Base-by-base conservation (phyloP, 2,888 invertebrate species). In the Zhuqinia jingwanae region DNA sequence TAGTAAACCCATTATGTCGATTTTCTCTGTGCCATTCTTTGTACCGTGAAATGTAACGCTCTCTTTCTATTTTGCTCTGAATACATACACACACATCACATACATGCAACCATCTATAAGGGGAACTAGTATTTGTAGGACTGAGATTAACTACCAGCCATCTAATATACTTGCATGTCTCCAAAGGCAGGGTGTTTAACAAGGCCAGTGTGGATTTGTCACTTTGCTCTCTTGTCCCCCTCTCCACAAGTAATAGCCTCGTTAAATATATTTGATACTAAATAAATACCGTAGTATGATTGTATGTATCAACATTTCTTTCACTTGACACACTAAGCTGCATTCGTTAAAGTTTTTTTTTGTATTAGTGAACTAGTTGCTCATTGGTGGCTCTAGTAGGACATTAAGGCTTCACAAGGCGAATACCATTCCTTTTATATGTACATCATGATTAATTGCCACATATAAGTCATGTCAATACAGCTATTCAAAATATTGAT, bases 81-180 rank as follows among this genome's bases (percentile, higher is more conserved):
- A n/a, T n/a, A n/a, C n/a, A n/a, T n/a, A n/a, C n/a, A n/a, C n/a
- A n/a, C n/a, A n/a, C n/a, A n/a, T n/a, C n/a, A n/a, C n/a, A n/a
- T n/a, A n/a, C n/a, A 27, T 45, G 60, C 17, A 50, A 47, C 50
- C 47, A 15, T 79, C 20, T 63, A 50, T 79, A 63, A 50, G 50
- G 30, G 47, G 65, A 79, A 47, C 78, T 63, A 79, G 78, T 27
- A 2, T 15, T 65, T 47, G 36, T 36, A n/a, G 5, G 80, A 80
- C 79, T 68, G 56, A 80, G 80, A 80, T 80, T 80, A 80, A 80
- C 53, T 80, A 70, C 80, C 11, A 68, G 53, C 25, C 80, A 80
- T 70, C 20, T 56, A 36, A 36, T 36, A 36, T 36, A 36, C 36
- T 3, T 56, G 25, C 15, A n/a, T 80, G 25, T 70, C 42, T 80